Evolutionary conservation across 2,888 invertebrate genomes (phyloP), one percentile per base, ranked within the genome.

Genomic region (Erebia aethiops): DNA sequence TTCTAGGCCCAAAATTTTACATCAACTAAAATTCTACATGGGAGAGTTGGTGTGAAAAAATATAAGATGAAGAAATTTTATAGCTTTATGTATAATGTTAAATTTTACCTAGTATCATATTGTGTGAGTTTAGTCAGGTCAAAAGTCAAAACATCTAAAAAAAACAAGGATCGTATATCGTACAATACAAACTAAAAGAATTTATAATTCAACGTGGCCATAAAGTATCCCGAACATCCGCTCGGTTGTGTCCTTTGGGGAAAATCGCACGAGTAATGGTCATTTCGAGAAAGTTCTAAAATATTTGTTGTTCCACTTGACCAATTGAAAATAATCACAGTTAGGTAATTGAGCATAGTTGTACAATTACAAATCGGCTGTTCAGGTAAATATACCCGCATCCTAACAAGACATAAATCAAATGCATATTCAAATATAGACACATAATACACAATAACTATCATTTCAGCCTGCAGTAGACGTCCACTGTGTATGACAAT

Each of bases 191-290:
- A 64, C 62, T 67, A 67, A 51, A 18, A 64, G 51, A 61, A 73
- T 72, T 64, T 69, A 75, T 63, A 71, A 69, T 73, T 71, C 70
- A 70, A 68, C 68, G 35, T 57, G 46, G 58, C 67, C 58, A 67
- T 73, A 71, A 69, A 73, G 64, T 70, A 74, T 61, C 65, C 69
- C 64, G 61, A 56, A 61, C 64, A 46, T 68, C 66, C 18, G 43
- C 60, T 67, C 57, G 26, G 43, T 52, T 26, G 26, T 18, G 61
- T 72, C 73, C 70, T 65, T 54, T 61, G 73, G 68, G 75, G 60
- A 66, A 57, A 70, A 73, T 73, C 60, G n/a, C n/a, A n/a, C n/a
- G 61, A 69, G 60, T 41, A 62, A 68, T 69, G 67, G 57, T 56
- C 67, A 61, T 49, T 69, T 67, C 58, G 67, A 49, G 51, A 65